Conservation (phyloP, 2,797 vertebrate species). For the Parambassis ranga region DNA sequence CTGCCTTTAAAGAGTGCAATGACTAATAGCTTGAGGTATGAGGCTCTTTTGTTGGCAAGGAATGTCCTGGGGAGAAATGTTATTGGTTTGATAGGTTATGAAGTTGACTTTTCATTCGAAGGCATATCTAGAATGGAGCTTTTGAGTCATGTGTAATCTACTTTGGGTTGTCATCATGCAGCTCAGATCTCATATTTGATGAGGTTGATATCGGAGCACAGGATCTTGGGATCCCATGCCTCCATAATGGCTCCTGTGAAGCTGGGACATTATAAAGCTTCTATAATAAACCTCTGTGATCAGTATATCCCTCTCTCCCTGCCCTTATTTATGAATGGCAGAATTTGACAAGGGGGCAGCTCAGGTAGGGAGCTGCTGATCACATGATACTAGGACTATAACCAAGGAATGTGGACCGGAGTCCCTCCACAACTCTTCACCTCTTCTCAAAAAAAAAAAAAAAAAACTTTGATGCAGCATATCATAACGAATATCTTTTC, state of each 20-base stretch:
- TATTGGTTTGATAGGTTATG: conserved; percentile 5
- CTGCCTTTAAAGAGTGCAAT: conserved; percentile 54
- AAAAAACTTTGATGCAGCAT: conserved; percentile 87
- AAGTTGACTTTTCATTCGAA: conserved; percentile 16
- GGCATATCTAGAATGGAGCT: conserved; percentile 44
- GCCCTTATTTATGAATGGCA: conserved; percentile 82
- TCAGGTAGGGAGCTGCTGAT: conserved; percentile 72
- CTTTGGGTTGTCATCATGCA: conserved; percentile 67
- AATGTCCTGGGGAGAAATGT: background rate
- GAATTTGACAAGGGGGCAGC: conserved; percentile 67
- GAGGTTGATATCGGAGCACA: conserved; percentile 56
- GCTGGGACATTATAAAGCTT: conserved; percentile 67
- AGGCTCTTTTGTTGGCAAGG: background rate
- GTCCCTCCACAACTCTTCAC: conserved; percentile 13
- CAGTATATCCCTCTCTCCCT: conserved; percentile 51
- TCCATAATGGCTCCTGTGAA: conserved; percentile 72
- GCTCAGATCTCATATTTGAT: conserved; percentile 74
- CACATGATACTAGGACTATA: conserved; percentile 71
- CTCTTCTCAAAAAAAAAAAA: conserved; percentile 14
- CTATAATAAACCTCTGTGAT: conserved; percentile 74
- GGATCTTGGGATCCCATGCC: conserved; percentile 71
- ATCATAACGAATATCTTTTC: conserved; percentile 84
- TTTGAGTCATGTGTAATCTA: conserved; percentile 59
- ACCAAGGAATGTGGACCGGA: conserved; percentile 75
- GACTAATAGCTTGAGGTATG: conserved; percentile 53